Evolutionary conservation across 2,888 invertebrate genomes (phyloP), one percentile per base, ranked within the genome.

Genomic region (Invenusta paracnida): DNA sequence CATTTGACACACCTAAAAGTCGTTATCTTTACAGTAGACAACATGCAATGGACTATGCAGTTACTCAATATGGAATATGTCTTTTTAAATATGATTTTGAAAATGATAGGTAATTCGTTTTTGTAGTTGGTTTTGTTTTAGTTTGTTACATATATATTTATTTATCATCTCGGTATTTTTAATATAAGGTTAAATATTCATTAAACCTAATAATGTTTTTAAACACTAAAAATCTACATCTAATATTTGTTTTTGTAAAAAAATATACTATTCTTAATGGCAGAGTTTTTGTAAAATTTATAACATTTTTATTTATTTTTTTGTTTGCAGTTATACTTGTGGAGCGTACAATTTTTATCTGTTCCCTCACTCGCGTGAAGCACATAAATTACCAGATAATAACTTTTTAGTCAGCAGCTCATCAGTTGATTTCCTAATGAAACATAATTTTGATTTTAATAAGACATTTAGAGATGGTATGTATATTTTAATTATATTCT

Each of bases 361-460:
- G 17, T 73, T 73, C 25, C 73, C 73, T 13, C 73, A 73, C 23
- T 73, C 73, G 2, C 73, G 73, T 73, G 73, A 73, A 23, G 5
- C 25, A 73, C 5, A 23, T 73, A 73, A 73, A 73, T 23, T 73
- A n/a, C 73, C 73, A 13, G 73, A 73, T 73, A 73, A 73, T 23
- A 73, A 73, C 73, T 73, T 73, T 73, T 23, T 73, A 25, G 73
- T 73, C 27, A 73, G 73, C 73, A 73, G 73, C 23, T 73, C 73
- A 2, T 73, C 73, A 13, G 27, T 73, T 5, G 73, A 73, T 73
- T 73, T 73, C 27, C 23, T 73, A 23, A 23, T 73, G 11, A 73
- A 73, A 25, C 73, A 73, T 25, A 73, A 73, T 23, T 73, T 73
- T 73, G 73, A 73, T 23, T 73, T 73, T 23, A 73, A 73, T 23